Base-by-base conservation (phyloP, 2,113 vertebrate species). In the Neolamprologus cancellatus region DNA sequence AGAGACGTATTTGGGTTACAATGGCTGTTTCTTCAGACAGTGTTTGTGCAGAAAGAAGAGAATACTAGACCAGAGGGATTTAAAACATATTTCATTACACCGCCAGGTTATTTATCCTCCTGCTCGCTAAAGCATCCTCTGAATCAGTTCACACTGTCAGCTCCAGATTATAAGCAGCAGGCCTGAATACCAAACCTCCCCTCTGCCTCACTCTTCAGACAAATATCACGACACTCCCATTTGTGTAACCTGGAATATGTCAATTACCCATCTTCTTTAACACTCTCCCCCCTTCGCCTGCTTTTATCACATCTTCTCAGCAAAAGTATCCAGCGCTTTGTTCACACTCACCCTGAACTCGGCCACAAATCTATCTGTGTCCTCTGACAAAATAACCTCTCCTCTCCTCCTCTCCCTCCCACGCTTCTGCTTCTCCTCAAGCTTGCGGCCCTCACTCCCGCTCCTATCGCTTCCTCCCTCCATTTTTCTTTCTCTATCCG, bases 1-100 rank as follows among this genome's bases (percentile, higher is more conserved):
- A 92, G 81, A 90, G 94, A 94, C 66, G 53, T 86, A 87, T 94
- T 93, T 89, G 76, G 88, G 93, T 93, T 93, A 87, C 83, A 91
- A 87, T 78, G 57, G 71, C 34, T 64, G 41, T 79, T 90, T 88
- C 71, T 88, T 80, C 39, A 81, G 64, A 54, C 44, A 50, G 81
- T 87, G 85, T 93, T 89, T 84, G 83, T 81, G 85, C 52, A 78
- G 76, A 78, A 53, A 74, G 59, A 64, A 59, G 57, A 83, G 39
- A 91, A 91, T 79, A 90, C 46, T 25, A 90, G 81, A 85, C 88
- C 34, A 36, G 64, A 46, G 89, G 88, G 93, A 93, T 90, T 86
- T 81, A n/a, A 86, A 74, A 82, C 53, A 80, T 84, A 85, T 59
- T 91, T 88, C 46, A 82, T 88, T 61, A 84, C 81, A 85, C 64